These are phyloP conservation scores for Andinoacara biseriatus DNA, from an alignment of 2,113 vertebrate species.

Conservation along the genomic window DNA sequence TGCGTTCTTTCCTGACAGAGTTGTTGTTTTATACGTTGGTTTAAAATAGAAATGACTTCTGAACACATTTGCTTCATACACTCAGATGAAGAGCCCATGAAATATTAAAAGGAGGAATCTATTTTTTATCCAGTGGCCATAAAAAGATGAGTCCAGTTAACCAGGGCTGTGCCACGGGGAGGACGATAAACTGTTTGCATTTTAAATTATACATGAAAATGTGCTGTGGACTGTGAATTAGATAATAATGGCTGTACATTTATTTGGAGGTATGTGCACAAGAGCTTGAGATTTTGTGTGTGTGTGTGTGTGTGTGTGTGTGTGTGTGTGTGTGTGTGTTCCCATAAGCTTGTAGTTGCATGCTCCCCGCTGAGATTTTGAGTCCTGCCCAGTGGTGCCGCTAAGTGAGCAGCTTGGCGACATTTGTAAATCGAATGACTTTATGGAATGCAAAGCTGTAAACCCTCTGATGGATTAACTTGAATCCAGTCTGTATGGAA, in stretches of 20 bases:
- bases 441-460: slow-evolving; percentile 57
- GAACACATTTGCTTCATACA: slow-evolving; percentile 58
- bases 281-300: slow-evolving; percentile 10
- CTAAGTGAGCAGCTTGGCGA: slow-evolving; percentile 43
- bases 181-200: slow-evolving; percentile 65
- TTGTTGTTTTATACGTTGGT: slow-evolving; percentile 38
- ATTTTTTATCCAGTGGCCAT: slow-evolving; percentile 69
- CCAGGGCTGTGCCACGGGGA: slow-evolving; percentile 54
- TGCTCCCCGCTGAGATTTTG: slow-evolving; percentile 29
- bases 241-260: slow-evolving; percentile 47
- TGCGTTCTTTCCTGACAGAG: neutral
- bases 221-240: slow-evolving; percentile 52
- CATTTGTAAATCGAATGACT: slow-evolving; percentile 55
- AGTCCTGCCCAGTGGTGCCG: slow-evolving; percentile 32
- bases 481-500: slow-evolving; percentile 71
- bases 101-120: slow-evolving; percentile 77
- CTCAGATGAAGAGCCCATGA: slow-evolving; percentile 65
- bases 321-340: neutral
- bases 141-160: slow-evolving; percentile 71
- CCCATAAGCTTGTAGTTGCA: neutral
- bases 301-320: no score
- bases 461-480: slow-evolving; percentile 68
- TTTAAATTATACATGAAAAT: slow-evolving; percentile 78
- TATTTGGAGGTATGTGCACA: slow-evolving; percentile 9
- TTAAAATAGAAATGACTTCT: slow-evolving; percentile 59